Evolutionary conservation across 2,797 vertebrate species (phyloP).

Genomic region (Leptatherina wallacei): DNA sequence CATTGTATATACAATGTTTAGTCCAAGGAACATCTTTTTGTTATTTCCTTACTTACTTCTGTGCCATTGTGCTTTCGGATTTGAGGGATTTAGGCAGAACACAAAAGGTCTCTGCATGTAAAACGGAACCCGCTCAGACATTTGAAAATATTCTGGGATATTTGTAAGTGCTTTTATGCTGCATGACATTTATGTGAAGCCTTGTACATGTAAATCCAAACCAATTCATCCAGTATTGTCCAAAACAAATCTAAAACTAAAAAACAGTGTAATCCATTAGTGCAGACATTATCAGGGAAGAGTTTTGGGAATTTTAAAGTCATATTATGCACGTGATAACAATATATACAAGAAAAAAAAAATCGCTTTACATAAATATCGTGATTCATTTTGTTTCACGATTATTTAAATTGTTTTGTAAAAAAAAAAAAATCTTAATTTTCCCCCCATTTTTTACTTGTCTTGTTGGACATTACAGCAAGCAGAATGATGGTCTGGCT

Average conservation of each 20-base stretch:
- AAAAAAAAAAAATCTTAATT: no score
- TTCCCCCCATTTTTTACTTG: no score
- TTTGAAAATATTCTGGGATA: slow-evolving; percentile 20
- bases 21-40: no score
- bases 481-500: no score
- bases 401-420: no score
- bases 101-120: not conserved
- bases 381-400: no score
- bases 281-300: rapidly evolving
- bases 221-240: slow-evolving; percentile 1
- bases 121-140: not conserved
- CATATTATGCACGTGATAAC: rapidly evolving
- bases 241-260: no score
- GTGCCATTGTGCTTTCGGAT: not conserved
- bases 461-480: no score
- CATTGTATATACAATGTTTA: not conserved
- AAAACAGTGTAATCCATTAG: not conserved
- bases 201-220: not conserved
- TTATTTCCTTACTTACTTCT: not conserved
- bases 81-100: not conserved
- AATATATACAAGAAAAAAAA: no score
- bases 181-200: slow-evolving; percentile 18
- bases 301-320: not conserved
- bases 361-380: no score
- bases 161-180: slow-evolving; percentile 29